A percentile compares a stretch with the other conserved stretches of the same genome.
Evolutionary conservation across 2,797 vertebrate species (phyloP).

Genomic region (Phylloscopus collybita): DNA sequence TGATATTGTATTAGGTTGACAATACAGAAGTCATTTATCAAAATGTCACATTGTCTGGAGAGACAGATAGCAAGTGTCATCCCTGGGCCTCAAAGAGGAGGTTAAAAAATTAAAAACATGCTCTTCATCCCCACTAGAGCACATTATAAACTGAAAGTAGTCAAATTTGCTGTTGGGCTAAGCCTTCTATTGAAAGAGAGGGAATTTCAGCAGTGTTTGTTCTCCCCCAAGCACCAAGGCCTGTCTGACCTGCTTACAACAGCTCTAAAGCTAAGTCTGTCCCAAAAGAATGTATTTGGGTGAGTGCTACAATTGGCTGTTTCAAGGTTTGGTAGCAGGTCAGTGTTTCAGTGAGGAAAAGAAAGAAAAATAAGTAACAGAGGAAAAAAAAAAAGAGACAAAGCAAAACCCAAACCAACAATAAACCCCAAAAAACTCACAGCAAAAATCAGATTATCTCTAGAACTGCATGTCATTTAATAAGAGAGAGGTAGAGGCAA

Average conservation of each 20-base stretch:
- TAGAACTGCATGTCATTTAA: neutral
- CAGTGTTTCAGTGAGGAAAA: neutral
- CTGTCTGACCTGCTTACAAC: neutral
- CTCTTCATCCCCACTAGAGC: neutral
- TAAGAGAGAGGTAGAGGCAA: neutral
- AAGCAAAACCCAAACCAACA: neutral
- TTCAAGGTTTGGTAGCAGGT: neutral
- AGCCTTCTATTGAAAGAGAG: neutral
- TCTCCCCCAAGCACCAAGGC: neutral
- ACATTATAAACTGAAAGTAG: neutral
- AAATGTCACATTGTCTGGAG: neutral
- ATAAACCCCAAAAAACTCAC: neutral
- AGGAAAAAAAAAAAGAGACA: neutral
- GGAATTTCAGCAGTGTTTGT: constrained; percentile 21
- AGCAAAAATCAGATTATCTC: neutral
- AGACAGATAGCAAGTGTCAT: neutral
- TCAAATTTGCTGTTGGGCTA: constrained; percentile 17
- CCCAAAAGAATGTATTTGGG: neutral
- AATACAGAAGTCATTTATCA: constrained; percentile 22
- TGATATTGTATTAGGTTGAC: neutral
- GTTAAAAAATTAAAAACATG: constrained; percentile 12
- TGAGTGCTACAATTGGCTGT: neutral
- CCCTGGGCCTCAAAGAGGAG: neutral
- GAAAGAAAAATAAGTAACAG: neutral
- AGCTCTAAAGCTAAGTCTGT: neutral